Evolutionary conservation across 1,140 invertebrate species (phyloP).

Genomic region (Magallana ariakensis): DNA sequence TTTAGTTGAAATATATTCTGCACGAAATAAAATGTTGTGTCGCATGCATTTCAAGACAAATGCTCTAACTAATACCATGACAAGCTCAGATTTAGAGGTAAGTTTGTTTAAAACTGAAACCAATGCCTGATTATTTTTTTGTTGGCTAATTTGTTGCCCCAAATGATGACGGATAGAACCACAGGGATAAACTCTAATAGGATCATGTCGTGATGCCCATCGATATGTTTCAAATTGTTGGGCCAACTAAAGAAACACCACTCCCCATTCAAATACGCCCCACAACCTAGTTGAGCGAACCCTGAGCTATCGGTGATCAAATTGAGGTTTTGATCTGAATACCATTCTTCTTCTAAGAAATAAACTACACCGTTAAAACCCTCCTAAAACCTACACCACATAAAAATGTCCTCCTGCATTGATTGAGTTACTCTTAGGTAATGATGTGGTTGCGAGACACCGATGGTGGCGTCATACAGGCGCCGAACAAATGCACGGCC

Average conservation of each 20-base stretch:
- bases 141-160: background rate
- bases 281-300: no score
- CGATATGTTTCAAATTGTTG: no score
- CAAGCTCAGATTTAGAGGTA: background rate
- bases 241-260: no score
- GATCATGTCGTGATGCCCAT: no score
- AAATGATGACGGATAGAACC: background rate
- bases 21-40: background rate
- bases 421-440: background rate
- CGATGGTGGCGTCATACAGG: background rate
- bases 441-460: background rate
- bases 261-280: no score
- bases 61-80: background rate
- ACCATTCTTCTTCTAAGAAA: no score
- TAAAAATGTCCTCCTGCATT: background rate
- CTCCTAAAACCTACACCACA: no score
- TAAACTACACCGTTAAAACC: no score
- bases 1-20: no score
- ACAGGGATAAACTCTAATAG: no score
- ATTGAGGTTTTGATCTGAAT: no score
- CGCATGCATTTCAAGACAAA: background rate
- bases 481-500: background rate
- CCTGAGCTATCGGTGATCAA: no score
- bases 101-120: background rate
- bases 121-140: background rate